Base-by-base conservation (phyloP, 2,113 vertebrate species). In the Anseranas semipalmata region DNA sequence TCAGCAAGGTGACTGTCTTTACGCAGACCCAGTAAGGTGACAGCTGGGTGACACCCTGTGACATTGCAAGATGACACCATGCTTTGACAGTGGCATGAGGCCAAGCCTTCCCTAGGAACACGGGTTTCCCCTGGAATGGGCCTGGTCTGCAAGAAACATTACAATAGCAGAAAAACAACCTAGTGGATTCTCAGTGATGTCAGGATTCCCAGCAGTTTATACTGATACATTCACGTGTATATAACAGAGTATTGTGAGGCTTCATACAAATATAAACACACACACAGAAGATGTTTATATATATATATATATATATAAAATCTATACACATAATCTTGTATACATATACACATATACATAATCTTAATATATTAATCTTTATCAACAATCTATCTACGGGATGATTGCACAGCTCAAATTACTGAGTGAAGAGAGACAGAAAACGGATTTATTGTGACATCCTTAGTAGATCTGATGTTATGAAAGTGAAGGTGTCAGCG, bases 391-490 rank as follows among this genome's bases (percentile, higher is more conserved):
- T 75, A 4, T 68, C 56, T 6, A 71, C 55, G 25, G 3, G 20
- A 63, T 60, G 65, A 75, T 43, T 77, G 45, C 73, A 79, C 30
- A n/a, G 25, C 62, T 87, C 24, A 55, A 79, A 87, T 72, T 85
- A 41, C 55, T 21, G 22, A 95, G 62, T 48, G 71, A 21, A 60
- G 73, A 87, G 16, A 87, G 79, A 89, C 30, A 72, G 10, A 55
- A 95, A 95, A 94, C 53, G 32, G 53, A 70, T 95, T 78, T 73
- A 76, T 82, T 91, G 50, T 76, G 70, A 79, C 71, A 87, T 24
- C 62, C n/a, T 80, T n/a, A 37, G 63, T 8, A 50, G 62, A 46
- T 76, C 0, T 58, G 70, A 62, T 79, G 46, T 73, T 77, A 82
- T 17, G 48, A 35, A 55, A 76, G n/a, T 17, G 48, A 67, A 91